Base-by-base conservation (phyloP, 2,888 invertebrate genomes). In the Oscheius sp. region DNA sequence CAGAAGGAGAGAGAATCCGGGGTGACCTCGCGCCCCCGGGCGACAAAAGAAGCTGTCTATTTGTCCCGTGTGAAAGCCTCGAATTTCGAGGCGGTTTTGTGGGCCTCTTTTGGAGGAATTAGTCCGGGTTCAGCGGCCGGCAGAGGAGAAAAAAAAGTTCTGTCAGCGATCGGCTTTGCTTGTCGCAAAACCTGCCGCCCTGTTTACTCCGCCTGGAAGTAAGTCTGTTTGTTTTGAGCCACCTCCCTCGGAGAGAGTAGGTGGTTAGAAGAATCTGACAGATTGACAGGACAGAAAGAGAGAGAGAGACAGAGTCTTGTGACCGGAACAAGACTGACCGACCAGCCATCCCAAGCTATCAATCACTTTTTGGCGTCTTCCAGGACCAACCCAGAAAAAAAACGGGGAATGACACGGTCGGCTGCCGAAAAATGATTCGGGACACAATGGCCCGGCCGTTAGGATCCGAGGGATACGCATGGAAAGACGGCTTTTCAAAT, bases 241-340 rank as follows among this genome's bases (percentile, higher is more conserved):
- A 32, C 32, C 58, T 58, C 58, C 11, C 21, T 2, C 58, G 21
- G 58, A 58, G 11, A 35, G 21, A 58, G 58, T 42, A 42, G 42
- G 7, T 42, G 3, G 7, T 42, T 42, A 7, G 3, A 42, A 42
- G 42, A 42, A 60, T 29, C 10, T 3, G 35, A 35, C 33, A 62
- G 62, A 33, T 13, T 11, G 21, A 62, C 33, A 62, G 62, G 62
- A 62, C 33, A 35, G 32, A 62, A 35, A 62, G 42, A 62, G 32
- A 59, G 60, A 59, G 60, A 62, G 33, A 62, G 10, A 42, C 35
- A 62, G 35, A 62, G 42, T 42, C 42, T 5, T 42, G 35, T 21
- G 47, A 62, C 35, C 29, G 62, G 35, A 11, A 62, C 21, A 42
- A 59, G 5, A 62, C n/a, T 13, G 62, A 60, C 33, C 13, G 35